Evolutionary conservation across 2,888 invertebrate genomes (phyloP).

Genomic region (Sarcophaga variegata): DNA sequence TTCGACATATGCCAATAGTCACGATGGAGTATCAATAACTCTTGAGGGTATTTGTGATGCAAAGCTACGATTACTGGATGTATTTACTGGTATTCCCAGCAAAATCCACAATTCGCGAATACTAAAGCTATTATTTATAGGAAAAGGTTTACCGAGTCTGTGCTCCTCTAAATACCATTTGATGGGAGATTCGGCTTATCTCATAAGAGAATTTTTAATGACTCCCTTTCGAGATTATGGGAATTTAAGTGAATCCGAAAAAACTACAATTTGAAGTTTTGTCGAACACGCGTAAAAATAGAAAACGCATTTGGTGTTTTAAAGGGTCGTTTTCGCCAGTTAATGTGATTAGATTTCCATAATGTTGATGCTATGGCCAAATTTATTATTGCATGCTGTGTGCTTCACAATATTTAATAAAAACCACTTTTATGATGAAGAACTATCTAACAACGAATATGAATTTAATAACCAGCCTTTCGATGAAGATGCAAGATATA

Average conservation of each 20-base stretch:
- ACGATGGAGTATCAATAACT: no score
- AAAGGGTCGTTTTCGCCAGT: no score
- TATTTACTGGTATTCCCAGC: conserved; percentile 70
- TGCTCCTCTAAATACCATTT: conserved; percentile 52
- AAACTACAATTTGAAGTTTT: conserved; percentile 73
- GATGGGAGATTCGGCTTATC: conserved; percentile 24
- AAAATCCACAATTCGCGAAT: conserved; percentile 72
- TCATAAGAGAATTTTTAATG: conserved; percentile 30
- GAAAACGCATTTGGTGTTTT: no score
- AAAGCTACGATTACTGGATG: conserved; percentile 72
- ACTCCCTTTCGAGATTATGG: conserved; percentile 70
- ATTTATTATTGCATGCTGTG: conserved; percentile 73
- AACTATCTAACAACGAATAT: conserved; percentile 15
- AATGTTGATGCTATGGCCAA: conserved; percentile 35
- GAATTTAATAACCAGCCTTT: no score
- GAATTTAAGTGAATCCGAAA: conserved; percentile 71
- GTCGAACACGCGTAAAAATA: conserved; percentile 36
- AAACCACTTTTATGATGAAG: conserved; percentile 55
- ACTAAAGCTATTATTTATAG: conserved; percentile 59
- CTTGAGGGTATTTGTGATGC: conserved; percentile 39
- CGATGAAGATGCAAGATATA: no score
- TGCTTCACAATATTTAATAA: conserved; percentile 72
- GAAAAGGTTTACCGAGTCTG: conserved; percentile 52
- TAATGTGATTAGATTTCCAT: no score
- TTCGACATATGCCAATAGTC: conserved; percentile 43